A percentile compares a stretch with the other conserved stretches of the same genome.
phyloP scores from a whole-genome alignment of 2,797 vertebrate species.

The Gadopsis marmoratus region DNA sequence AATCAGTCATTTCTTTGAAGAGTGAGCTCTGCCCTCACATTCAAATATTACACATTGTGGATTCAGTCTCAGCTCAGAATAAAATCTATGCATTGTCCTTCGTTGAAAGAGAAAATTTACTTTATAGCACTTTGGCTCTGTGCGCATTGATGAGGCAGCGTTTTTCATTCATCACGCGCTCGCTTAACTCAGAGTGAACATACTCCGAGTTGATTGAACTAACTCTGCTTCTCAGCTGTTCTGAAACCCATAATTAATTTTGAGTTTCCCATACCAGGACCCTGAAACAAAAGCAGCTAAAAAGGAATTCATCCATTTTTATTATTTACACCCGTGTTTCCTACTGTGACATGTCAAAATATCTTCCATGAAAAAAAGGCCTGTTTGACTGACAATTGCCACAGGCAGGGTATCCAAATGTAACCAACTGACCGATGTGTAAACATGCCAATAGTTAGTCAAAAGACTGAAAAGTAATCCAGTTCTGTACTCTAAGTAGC shows the following conservation, averaged over 20 bases:
- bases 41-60: neutral
- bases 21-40: neutral
- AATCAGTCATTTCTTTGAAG: neutral
- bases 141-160: neutral
- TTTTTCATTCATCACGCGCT: neutral
- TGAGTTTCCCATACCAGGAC: neutral
- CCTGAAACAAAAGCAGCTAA: conserved; percentile 24
- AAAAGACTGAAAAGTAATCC: neutral
- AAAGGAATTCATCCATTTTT: conserved; percentile 6
- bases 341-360: conserved; percentile 5
- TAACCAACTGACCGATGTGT: neutral
- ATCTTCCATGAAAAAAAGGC: neutral
- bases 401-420: conserved; percentile 11
- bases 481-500: neutral
- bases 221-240: conserved; percentile 8
- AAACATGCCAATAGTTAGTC: conserved; percentile 14
- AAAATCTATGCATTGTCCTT: neutral
- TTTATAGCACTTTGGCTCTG: neutral
- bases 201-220: neutral
- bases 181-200: neutral
- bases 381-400: conserved; percentile 48
- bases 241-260: conserved; percentile 10
- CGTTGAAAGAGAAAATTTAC: neutral
- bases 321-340: conserved; percentile 33
- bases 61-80: neutral